phyloP scores from a whole-genome alignment of 2,888 invertebrate species.

The Pardosa pseudoannulata region DNA sequence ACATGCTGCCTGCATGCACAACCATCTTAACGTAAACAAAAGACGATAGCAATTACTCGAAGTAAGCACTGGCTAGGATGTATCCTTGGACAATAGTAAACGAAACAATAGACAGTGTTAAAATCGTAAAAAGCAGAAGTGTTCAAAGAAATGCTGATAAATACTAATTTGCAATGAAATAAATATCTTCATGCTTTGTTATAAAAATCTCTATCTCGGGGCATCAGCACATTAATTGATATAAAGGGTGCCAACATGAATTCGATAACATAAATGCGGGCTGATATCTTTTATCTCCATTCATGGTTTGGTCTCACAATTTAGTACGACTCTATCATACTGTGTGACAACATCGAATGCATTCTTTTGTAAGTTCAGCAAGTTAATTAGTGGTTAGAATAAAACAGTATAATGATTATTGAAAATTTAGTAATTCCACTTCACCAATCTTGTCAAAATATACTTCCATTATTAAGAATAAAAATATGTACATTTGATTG shows the following conservation, averaged over 20 bases:
- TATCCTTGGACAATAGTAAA: conserved; percentile 38
- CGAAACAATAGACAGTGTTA: conserved; percentile 39
- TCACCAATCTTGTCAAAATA: no score
- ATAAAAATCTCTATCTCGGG: conserved; percentile 19
- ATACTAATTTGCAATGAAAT: conserved; percentile 35
- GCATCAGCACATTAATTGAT: conserved; percentile 18
- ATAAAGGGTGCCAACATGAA: not conserved
- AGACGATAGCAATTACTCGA: conserved; percentile 21
- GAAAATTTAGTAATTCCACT: no score
- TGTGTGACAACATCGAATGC: no score
- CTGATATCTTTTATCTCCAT: not conserved
- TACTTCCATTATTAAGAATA: no score
- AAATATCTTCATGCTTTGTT: conserved; percentile 24
- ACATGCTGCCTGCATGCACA: conserved; percentile 12
- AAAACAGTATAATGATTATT: no score
- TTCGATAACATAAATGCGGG: not conserved
- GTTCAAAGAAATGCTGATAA: conserved; percentile 29
- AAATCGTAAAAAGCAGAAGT: conserved; percentile 47
- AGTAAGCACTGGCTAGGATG: not conserved
- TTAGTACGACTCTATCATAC: no score
- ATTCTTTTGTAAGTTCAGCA: no score
- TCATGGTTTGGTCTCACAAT: not conserved
- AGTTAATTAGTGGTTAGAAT: no score
- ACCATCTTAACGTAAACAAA: conserved; percentile 49
- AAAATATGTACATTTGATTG: no score